Evolutionary conservation across 2,797 vertebrate genomes (phyloP).

Genomic region (Amphiprion clarkii): DNA sequence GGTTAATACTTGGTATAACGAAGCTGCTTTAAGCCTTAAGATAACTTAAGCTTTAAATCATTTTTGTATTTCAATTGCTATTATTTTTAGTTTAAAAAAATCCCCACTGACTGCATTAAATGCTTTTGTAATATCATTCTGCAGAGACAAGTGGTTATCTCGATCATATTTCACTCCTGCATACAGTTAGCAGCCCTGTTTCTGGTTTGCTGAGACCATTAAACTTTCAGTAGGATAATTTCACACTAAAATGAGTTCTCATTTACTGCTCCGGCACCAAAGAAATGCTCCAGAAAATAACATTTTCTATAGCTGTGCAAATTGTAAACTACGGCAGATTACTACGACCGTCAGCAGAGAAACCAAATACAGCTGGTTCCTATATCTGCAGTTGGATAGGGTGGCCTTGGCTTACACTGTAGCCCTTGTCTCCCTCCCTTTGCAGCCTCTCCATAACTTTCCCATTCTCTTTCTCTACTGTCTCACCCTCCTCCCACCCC

Average conservation of each 20-base stretch:
- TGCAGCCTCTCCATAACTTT: slow-evolving; percentile 69
- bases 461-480: slow-evolving; percentile 67
- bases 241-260: slow-evolving; percentile 42
- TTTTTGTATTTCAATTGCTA: no score
- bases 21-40: no score
- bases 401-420: slow-evolving; percentile 60
- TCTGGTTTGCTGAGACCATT: slow-evolving; percentile 48
- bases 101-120: no score
- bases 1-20: no score
- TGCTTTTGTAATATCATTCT: not conserved
- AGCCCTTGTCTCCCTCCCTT: slow-evolving; percentile 52
- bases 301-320: slow-evolving; percentile 34
- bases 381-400: slow-evolving; percentile 71
- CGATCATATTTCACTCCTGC: not conserved
- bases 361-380: slow-evolving; percentile 75
- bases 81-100: not conserved
- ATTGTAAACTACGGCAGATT: slow-evolving; percentile 51
- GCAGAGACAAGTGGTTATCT: not conserved
- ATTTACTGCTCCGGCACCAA: slow-evolving; percentile 23
- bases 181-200: slow-evolving; percentile 12
- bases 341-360: slow-evolving; percentile 49
- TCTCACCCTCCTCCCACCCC: slow-evolving; percentile 38
- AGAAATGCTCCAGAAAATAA: slow-evolving; percentile 43
- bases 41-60: no score
- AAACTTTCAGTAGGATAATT: slow-evolving; percentile 48